These are phyloP conservation scores for Pluvialis apricaria DNA, from an alignment of 2,113 vertebrate genomes.

Conservation along the genomic window DNA sequence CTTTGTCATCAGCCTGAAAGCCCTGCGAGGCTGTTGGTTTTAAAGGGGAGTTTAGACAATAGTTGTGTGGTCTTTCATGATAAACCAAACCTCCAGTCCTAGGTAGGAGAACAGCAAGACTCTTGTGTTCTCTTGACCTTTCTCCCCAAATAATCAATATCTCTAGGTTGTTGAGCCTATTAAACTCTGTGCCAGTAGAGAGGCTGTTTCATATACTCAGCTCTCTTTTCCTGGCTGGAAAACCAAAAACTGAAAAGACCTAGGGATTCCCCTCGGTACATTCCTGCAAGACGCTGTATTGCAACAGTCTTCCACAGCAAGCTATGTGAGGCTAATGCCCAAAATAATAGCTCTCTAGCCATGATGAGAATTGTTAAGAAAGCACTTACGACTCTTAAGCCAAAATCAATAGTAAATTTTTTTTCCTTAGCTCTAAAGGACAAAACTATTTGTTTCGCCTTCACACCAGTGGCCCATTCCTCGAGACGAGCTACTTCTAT, in stretches of 20 bases:
- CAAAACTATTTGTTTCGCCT: constrained; percentile 20
- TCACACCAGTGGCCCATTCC: not conserved
- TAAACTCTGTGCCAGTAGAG: not conserved
- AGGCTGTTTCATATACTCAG: not conserved
- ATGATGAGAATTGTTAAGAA: constrained; percentile 24
- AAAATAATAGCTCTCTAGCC: constrained; percentile 45
- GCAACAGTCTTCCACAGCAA: not conserved
- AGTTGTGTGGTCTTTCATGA: not conserved
- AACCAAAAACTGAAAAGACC: not conserved
- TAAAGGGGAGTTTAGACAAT: not conserved
- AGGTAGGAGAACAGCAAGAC: not conserved
- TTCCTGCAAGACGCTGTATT: not conserved
- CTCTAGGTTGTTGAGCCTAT: not conserved
- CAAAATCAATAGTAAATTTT: constrained; percentile 59
- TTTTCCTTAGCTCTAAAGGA: constrained; percentile 46
- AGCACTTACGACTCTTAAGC: constrained; percentile 32
- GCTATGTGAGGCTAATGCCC: not conserved
- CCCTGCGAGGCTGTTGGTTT: not conserved
- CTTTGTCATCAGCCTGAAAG: not conserved
- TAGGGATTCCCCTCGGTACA: not conserved
- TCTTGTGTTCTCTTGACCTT: not conserved
- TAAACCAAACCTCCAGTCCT: not conserved
- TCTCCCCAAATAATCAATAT: not conserved
- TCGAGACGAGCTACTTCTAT: not conserved
- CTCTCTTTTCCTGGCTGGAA: not conserved